phyloP scores from a whole-genome alignment of 2,888 invertebrate species.

The Lasioglossum calceatum region DNA sequence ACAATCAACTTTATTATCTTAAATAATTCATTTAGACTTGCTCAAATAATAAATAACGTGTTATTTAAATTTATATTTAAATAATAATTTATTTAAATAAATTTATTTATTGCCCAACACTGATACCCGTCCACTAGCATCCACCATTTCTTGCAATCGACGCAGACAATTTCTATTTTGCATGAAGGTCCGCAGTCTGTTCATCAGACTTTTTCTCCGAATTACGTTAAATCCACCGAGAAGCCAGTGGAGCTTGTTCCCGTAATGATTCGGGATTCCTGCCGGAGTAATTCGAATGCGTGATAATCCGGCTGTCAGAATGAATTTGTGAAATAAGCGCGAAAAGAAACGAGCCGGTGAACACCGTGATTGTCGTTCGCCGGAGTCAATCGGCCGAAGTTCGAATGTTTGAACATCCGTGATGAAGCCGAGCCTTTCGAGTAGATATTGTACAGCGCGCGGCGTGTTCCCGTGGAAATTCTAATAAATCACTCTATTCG shows the following conservation, averaged over 20 bases:
- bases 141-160: neutral
- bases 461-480: slow-evolving; percentile 42
- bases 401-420: slow-evolving; percentile 65
- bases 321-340: slow-evolving; percentile 48
- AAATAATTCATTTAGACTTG: no score
- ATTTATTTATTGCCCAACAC: no score
- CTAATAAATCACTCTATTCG: slow-evolving; percentile 54
- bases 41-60: no score
- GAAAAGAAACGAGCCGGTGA: slow-evolving; percentile 35
- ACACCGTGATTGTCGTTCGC: slow-evolving; percentile 21
- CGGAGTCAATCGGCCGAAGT: slow-evolving; percentile 47
- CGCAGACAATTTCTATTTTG: neutral
- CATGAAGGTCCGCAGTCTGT: neutral
- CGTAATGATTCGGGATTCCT: neutral
- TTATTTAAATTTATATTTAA: no score
- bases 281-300: slow-evolving; percentile 21
- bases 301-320: slow-evolving; percentile 23
- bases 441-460: slow-evolving; percentile 29
- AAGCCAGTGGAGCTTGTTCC: slow-evolving; percentile 1
- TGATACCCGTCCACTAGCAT: neutral
- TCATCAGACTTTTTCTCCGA: neutral
- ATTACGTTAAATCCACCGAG: neutral
- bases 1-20: no score
- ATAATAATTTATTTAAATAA: no score
- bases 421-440: slow-evolving; percentile 64